Conservation (phyloP, 92 coral and sea anemone genomes). For the Parazoanthus atlanticus region DNA sequence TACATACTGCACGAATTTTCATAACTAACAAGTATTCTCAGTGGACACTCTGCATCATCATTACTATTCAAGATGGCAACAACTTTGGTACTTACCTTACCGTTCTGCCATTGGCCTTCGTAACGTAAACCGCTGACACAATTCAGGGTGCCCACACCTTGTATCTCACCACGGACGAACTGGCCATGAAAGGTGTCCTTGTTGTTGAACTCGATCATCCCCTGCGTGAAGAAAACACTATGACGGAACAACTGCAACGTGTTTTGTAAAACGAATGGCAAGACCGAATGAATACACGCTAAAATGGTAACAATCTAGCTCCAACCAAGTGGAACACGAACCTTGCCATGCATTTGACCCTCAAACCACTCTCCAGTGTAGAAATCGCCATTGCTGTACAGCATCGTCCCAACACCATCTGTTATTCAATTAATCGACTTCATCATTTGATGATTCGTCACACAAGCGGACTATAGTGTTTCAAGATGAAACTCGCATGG, state of each 20-base stretch:
- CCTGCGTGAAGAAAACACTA: constrained; percentile 53
- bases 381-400: constrained; percentile 76
- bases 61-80: background rate
- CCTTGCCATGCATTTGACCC: constrained; percentile 95
- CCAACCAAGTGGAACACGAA: constrained; percentile 15
- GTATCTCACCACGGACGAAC: constrained; percentile 75
- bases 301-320: background rate
- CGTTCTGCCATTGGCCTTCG: constrained; percentile 80
- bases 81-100: constrained; percentile 69
- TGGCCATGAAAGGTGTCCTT: constrained; percentile 78
- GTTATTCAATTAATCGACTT: background rate
- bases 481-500: background rate
- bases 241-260: background rate
- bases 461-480: background rate
- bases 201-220: constrained; percentile 79
- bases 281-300: background rate
- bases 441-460: background rate
- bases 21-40: no score
- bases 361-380: constrained; percentile 84
- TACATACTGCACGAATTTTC: no score
- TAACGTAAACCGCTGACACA: constrained; percentile 81
- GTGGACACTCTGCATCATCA: background rate
- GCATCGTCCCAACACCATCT: constrained; percentile 90
- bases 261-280: background rate
- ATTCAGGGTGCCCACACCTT: constrained; percentile 73